A percentile compares a stretch with the other conserved stretches of the same genome.
Conservation (phyloP, 1,140 invertebrate species). For the Ladona fulva region DNA sequence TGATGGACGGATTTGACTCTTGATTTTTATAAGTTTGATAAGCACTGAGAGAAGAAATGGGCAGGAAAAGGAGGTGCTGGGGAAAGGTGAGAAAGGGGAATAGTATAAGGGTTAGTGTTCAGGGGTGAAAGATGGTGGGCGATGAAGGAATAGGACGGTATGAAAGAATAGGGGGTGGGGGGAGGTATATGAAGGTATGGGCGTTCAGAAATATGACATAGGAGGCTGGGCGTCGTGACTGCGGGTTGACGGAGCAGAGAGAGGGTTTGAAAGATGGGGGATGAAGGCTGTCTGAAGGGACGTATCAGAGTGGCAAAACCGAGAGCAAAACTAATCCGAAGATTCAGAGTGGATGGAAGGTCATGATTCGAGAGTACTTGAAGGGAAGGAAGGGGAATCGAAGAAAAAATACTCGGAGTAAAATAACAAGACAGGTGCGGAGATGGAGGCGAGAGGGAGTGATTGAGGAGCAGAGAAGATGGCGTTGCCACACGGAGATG, state of each 20-base stretch:
- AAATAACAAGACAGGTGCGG: background rate
- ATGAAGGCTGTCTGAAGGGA: too few species aligned
- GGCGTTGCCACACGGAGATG: too few species aligned
- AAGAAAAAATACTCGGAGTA: background rate
- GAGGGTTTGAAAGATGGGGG: too few species aligned
- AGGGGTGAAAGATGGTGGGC: background rate
- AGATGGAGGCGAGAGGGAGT: background rate
- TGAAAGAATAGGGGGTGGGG: background rate
- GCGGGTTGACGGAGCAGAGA: background rate
- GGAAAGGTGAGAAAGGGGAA: background rate
- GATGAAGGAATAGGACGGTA: background rate
- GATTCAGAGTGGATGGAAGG: too few species aligned
- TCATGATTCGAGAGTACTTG: too few species aligned
- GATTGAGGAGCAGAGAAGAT: background rate
- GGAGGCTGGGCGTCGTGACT: background rate
- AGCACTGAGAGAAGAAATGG: background rate
- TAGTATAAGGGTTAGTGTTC: background rate
- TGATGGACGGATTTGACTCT: too few species aligned
- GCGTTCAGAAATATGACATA: background rate
- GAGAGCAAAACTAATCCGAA: too few species aligned
- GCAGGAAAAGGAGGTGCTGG: background rate
- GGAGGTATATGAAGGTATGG: too few species aligned
- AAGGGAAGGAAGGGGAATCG: too few species aligned
- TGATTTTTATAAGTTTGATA: too few species aligned
- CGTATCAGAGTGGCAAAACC: too few species aligned